phyloP scores from a whole-genome alignment of 2,888 invertebrate genomes.

The Byasa hedistus region DNA sequence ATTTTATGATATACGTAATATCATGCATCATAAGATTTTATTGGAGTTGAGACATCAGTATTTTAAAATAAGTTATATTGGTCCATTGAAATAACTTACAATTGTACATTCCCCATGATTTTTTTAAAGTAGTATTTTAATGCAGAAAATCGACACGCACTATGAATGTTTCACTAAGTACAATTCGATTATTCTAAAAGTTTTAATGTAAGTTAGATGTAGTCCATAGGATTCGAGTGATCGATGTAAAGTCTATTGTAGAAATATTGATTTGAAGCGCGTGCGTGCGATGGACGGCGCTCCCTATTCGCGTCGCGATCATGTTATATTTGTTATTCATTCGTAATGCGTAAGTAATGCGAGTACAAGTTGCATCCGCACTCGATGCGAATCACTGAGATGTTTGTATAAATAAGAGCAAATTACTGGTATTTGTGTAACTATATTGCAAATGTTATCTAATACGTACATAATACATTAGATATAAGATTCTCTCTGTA shows the following conservation, averaged over 20 bases:
- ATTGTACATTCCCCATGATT: constrained; percentile 55
- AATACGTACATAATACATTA: constrained; percentile 30
- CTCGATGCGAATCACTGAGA: constrained; percentile 6
- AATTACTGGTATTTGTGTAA: constrained; percentile 24
- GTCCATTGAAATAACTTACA: constrained; percentile 34
- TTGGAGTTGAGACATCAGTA: constrained; percentile 46
- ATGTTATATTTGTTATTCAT: constrained; percentile 19
- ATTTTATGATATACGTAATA: constrained; percentile 32
- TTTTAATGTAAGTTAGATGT: constrained; percentile 64
- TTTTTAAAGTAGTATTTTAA: constrained; percentile 41
- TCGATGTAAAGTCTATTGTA: constrained; percentile 22
- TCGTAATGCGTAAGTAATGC: constrained; percentile 1
- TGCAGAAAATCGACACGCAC: constrained; percentile 35
- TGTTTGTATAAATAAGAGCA: constrained; percentile 24
- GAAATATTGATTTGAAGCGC: constrained; percentile 11
- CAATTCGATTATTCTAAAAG: constrained; percentile 65
- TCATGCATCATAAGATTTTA: constrained; percentile 30
- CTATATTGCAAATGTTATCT: constrained; percentile 30
- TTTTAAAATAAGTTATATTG: constrained; percentile 39
- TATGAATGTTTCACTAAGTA: constrained; percentile 59
- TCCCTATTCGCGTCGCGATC: background rate
- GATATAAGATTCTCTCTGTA: constrained; percentile 24
- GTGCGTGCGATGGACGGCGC: background rate
- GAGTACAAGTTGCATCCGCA: constrained; percentile 8
- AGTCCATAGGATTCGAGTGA: constrained; percentile 37